Evolutionary conservation across 2,888 invertebrate species (phyloP).

Genomic region (Dusona sp.): DNA sequence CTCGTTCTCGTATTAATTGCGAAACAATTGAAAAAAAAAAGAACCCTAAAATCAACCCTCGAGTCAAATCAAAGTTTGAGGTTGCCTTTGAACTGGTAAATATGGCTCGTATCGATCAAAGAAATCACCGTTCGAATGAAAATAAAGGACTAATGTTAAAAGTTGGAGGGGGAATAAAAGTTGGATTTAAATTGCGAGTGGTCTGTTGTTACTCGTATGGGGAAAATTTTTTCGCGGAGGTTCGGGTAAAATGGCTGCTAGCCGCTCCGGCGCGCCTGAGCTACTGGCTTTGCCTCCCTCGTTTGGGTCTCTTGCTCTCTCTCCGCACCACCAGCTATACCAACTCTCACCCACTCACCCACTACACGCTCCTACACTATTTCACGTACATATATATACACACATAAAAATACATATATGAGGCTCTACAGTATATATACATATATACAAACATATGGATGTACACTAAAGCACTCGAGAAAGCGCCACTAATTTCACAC

Average conservation of each 20-base stretch:
- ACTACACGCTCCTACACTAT: constrained; percentile 22
- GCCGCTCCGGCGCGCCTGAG: constrained; percentile 84
- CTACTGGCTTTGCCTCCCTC: constrained; percentile 84
- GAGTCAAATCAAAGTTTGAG: not conserved
- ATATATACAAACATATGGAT: not conserved
- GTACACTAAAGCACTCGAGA: constrained; percentile 73
- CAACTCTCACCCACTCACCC: constrained; percentile 66
- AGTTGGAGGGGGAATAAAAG: not conserved
- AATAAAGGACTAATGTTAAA: not conserved
- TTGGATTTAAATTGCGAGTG: not conserved
- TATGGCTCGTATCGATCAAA: not conserved
- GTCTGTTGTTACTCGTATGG: constrained; percentile 27
- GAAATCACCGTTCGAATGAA: not conserved
- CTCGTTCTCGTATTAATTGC: not conserved
- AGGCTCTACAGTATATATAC: not conserved
- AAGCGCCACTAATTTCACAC: constrained; percentile 77
- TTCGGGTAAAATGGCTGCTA: constrained; percentile 84
- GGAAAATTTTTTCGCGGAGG: constrained; percentile 76
- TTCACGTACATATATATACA: not conserved
- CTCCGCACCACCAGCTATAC: constrained; percentile 56
- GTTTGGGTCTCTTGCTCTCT: constrained; percentile 79
- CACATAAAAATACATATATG: not conserved
- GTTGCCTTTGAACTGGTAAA: not conserved
- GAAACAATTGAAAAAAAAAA: not conserved
- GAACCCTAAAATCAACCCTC: not conserved